Evolutionary conservation across 2,113 vertebrate genomes (phyloP).

Genomic region (Melanerpes aurifrons): DNA sequence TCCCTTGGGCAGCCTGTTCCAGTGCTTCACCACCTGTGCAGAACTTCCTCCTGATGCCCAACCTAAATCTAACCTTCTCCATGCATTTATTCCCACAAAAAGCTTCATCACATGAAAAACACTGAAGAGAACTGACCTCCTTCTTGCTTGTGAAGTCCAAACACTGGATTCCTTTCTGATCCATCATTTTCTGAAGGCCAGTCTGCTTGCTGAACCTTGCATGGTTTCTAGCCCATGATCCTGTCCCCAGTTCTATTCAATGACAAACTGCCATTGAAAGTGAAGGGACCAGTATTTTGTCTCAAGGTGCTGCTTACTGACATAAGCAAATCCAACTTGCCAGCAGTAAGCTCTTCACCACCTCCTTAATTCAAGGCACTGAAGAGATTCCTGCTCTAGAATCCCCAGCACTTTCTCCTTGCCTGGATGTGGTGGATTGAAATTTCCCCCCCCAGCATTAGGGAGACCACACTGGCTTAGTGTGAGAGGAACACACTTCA

Average conservation of each 20-base stretch:
- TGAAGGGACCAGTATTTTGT: neutral
- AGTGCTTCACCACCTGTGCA: too few species aligned
- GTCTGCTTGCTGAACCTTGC: neutral
- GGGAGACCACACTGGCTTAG: neutral
- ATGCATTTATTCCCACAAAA: neutral
- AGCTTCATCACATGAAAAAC: neutral
- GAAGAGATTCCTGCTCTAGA: neutral
- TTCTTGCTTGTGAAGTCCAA: neutral
- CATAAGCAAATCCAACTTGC: neutral
- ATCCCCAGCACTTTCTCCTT: neutral
- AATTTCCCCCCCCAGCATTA: too few species aligned
- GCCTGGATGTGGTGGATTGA: neutral
- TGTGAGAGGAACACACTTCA: neutral
- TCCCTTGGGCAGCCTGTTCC: too few species aligned
- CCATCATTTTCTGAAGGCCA: neutral
- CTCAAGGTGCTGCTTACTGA: neutral
- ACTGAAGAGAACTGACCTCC: neutral
- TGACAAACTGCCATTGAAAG: neutral
- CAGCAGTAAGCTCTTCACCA: neutral
- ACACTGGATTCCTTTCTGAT: neutral
- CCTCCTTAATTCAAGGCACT: neutral
- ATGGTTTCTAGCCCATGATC: neutral
- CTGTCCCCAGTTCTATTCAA: neutral
- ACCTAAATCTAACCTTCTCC: too few species aligned
- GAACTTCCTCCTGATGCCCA: too few species aligned